A percentile compares a stretch with the other conserved stretches of the same genome.
phyloP scores from a whole-genome alignment of 1,140 invertebrate species.

The Calycopis cecrops region DNA sequence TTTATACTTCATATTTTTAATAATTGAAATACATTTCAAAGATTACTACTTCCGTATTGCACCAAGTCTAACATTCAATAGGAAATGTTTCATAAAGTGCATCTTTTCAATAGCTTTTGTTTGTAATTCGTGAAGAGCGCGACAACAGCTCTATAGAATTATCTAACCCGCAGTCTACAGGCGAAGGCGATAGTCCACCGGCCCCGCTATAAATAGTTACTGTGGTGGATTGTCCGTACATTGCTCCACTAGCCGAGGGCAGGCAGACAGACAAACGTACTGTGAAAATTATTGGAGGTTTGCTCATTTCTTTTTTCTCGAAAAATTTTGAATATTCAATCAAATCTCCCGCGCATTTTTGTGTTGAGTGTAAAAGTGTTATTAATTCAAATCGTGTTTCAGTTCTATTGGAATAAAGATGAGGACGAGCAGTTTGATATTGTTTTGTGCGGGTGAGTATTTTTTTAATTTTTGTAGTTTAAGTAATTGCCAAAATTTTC shows the following conservation, averaged over 20 bases:
- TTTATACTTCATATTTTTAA: too few species aligned
- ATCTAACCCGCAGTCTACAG: conserved; percentile 25
- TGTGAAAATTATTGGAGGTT: conserved; percentile 69
- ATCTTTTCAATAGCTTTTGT: conserved; percentile 13
- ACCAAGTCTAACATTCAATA: background rate
- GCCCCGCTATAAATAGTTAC: conserved; percentile 62
- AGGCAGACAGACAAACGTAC: conserved; percentile 44
- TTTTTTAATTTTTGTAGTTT: background rate
- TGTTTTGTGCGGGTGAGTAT: background rate
- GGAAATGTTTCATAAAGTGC: background rate
- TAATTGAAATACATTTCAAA: too few species aligned
- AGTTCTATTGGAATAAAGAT: conserved; percentile 3
- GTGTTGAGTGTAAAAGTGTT: conserved; percentile 5
- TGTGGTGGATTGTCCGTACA: conserved; percentile 35
- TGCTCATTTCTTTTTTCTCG: conserved; percentile 26
- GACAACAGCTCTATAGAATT: conserved; percentile 42
- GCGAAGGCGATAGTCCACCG: conserved; percentile 25
- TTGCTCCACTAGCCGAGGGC: conserved; percentile 54
- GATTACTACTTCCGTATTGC: background rate
- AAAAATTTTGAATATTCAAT: background rate
- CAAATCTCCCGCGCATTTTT: background rate
- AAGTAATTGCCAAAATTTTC: background rate
- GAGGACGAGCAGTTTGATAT: background rate
- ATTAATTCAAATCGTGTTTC: conserved; percentile 2
- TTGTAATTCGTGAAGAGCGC: conserved; percentile 31